phyloP scores from a whole-genome alignment of 1,140 invertebrate genomes.

The Drosophila elegans region DNA sequence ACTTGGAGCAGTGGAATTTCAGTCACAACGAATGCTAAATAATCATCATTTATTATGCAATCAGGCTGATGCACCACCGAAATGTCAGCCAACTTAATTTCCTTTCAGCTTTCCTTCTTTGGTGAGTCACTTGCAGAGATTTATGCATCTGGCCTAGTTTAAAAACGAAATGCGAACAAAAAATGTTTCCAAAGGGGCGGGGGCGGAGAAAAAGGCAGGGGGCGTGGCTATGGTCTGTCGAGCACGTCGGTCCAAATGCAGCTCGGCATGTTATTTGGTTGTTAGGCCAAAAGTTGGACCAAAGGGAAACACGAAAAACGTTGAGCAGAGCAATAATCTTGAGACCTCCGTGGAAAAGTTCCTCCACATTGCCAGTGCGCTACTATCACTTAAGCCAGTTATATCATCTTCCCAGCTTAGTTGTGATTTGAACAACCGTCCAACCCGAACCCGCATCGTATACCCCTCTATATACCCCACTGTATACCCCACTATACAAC shows the following conservation, averaged over 20 bases:
- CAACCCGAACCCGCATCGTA: constrained; percentile 1
- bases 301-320: constrained; percentile 47
- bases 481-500: not conserved
- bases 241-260: constrained; percentile 47
- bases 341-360: constrained; percentile 39
- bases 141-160: constrained; percentile 58
- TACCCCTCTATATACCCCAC: no score
- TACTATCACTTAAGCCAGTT: constrained; percentile 63
- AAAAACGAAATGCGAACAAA: constrained; percentile 39
- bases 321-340: constrained; percentile 61
- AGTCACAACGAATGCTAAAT: not conserved
- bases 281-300: constrained; percentile 50
- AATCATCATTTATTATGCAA: constrained; percentile 18
- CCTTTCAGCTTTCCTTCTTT: constrained; percentile 12
- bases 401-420: constrained; percentile 51
- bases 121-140: constrained; percentile 39
- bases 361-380: constrained; percentile 19
- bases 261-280: constrained; percentile 58
- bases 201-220: not conserved
- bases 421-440: constrained; percentile 44
- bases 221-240: constrained; percentile 44
- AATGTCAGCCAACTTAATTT: constrained; percentile 33
- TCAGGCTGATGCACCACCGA: constrained; percentile 27
- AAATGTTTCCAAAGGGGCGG: not conserved
- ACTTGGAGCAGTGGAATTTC: not conserved